phyloP scores from a whole-genome alignment of 1,140 invertebrate species.

The Apolygus lucorum region DNA sequence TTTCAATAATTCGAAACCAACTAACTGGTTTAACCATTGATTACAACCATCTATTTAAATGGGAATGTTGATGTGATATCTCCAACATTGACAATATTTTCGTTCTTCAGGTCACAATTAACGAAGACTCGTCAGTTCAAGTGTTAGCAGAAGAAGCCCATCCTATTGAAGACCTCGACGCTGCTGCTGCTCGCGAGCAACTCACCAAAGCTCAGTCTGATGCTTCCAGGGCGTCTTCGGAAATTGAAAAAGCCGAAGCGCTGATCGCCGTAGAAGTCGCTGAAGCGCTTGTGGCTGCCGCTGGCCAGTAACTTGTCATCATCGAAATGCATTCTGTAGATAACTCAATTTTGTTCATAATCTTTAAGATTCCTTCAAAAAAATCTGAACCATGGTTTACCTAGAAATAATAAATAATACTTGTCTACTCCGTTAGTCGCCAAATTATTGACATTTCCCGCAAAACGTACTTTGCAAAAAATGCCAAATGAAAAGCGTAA shows the following conservation, averaged over 20 bases:
- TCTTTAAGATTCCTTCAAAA: background rate
- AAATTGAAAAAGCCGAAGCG: slow-evolving; percentile 84
- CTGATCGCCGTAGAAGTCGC: slow-evolving; percentile 90
- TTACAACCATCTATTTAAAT: too few species aligned
- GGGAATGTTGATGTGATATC: too few species aligned
- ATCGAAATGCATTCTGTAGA: slow-evolving; percentile 24
- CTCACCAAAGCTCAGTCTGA: slow-evolving; percentile 77
- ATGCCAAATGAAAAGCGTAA: too few species aligned
- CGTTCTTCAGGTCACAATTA: slow-evolving; percentile 65
- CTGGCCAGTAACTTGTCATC: slow-evolving; percentile 51
- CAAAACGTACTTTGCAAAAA: too few species aligned
- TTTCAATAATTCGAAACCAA: background rate
- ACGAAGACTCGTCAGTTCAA: slow-evolving; percentile 97
- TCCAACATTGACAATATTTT: background rate
- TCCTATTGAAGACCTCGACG: slow-evolving; percentile 76
- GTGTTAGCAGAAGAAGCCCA: slow-evolving; percentile 96
- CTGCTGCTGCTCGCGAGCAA: slow-evolving; percentile 65
- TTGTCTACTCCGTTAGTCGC: too few species aligned
- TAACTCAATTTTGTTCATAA: slow-evolving; percentile 15
- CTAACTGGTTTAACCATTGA: too few species aligned
- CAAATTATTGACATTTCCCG: too few species aligned
- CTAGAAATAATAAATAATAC: background rate
- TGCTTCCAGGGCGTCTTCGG: slow-evolving; percentile 65
- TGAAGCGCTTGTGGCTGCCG: slow-evolving; percentile 83
- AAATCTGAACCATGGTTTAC: background rate